Evolutionary conservation across 1,140 invertebrate genomes (phyloP).

Genomic region (Gonatopus flavifemur): DNA sequence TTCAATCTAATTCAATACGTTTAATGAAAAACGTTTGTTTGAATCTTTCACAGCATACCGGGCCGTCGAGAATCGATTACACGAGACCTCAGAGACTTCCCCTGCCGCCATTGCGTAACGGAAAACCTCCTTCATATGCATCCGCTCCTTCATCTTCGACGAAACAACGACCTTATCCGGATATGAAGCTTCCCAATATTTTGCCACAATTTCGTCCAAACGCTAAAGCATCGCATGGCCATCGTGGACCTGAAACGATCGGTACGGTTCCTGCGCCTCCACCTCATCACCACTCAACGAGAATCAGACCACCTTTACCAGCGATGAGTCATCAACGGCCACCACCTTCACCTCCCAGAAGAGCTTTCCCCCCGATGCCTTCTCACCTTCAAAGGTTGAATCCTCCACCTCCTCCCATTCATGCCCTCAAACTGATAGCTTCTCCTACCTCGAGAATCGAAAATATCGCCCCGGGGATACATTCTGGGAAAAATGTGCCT

Average conservation of each 20-base stretch:
- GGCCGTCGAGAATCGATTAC: constrained; percentile 19
- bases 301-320: constrained; percentile 20
- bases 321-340: constrained; percentile 36
- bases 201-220: constrained; percentile 72
- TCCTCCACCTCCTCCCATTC: constrained; percentile 56
- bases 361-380: constrained; percentile 23
- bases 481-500: too few species aligned
- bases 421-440: constrained; percentile 14
- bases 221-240: constrained; percentile 62
- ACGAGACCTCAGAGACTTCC: constrained; percentile 37
- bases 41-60: constrained; percentile 12
- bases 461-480: background rate
- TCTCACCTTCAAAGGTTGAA: constrained; percentile 52
- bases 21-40: too few species aligned
- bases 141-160: constrained; percentile 40
- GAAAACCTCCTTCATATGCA: constrained; percentile 22
- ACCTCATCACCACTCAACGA: constrained; percentile 1
- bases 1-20: too few species aligned
- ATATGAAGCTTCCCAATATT: constrained; percentile 66
- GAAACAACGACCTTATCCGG: constrained; percentile 50
- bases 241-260: constrained; percentile 49
- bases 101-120: constrained; percentile 31
- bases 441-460: constrained; percentile 15
- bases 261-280: constrained; percentile 48
- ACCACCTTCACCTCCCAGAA: constrained; percentile 25